Percentiles rank a stretch among this genome's conserved stretches.
Evolutionary conservation across 2,113 vertebrate species (phyloP).

Genomic region (Aplodontia rufa): DNA sequence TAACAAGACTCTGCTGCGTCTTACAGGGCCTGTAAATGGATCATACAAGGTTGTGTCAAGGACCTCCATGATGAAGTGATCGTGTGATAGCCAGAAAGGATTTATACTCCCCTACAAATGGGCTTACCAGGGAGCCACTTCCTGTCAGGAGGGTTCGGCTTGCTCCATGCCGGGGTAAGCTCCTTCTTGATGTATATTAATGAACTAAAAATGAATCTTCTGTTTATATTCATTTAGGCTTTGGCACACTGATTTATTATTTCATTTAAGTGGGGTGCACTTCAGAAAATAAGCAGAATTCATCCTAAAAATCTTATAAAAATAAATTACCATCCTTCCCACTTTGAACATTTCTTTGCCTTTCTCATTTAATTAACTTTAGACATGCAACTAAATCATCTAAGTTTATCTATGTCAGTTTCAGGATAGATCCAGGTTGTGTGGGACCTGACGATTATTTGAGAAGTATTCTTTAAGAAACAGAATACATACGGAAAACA

Average conservation of each 20-base stretch:
- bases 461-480: constrained; percentile 16
- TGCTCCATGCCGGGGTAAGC: not conserved
- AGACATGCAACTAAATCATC: not conserved
- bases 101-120: not conserved
- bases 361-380: constrained; percentile 10
- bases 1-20: not conserved
- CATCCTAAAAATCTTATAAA: constrained; percentile 18
- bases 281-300: constrained; percentile 62
- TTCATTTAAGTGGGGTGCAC: constrained; percentile 43
- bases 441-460: not conserved
- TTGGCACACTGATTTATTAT: constrained; percentile 62
- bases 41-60: not conserved
- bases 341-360: not conserved
- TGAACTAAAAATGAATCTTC: constrained; percentile 52
- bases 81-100: not conserved
- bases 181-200: constrained; percentile 46
- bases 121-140: not conserved
- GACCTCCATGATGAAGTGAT: not conserved
- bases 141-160: not conserved
- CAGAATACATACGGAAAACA: no score
- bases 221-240: constrained; percentile 52
- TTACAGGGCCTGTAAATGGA: not conserved
- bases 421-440: not conserved
- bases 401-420: not conserved
- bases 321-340: not conserved